These are phyloP conservation scores for Butorides virescens DNA, from an alignment of 2,113 vertebrate genomes.

Conservation along the genomic window DNA sequence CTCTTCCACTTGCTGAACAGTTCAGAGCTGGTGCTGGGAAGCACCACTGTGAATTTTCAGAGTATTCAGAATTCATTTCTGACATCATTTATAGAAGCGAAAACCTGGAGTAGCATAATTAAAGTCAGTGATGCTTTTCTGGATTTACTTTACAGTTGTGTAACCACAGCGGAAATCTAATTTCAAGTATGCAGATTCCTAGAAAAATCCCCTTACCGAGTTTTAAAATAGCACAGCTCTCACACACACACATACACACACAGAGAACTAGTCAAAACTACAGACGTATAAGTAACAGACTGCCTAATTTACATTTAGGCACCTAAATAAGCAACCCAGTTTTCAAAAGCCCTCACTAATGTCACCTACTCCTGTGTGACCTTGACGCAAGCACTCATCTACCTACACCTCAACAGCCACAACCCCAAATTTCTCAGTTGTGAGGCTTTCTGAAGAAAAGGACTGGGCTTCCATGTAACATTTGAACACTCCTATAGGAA, in stretches of 20 bases:
- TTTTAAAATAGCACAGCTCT: conserved; percentile 10
- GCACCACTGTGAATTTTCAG: neutral
- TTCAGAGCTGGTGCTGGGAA: neutral
- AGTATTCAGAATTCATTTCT: neutral
- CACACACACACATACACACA: neutral
- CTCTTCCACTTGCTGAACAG: neutral
- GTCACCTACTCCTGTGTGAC: neutral
- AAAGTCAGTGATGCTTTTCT: neutral
- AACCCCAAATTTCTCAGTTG: neutral
- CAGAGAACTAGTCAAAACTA: neutral
- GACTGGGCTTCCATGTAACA: neutral
- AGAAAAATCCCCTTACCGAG: neutral
- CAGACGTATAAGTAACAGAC: neutral
- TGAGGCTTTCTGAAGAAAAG: neutral
- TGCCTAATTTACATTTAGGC: neutral
- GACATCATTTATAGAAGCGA: neutral
- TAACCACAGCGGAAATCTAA: conserved; percentile 25
- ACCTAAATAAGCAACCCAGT: neutral
- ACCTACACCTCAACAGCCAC: neutral
- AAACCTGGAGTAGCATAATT: conserved; percentile 10
- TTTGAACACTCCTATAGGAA: neutral
- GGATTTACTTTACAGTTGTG: conserved; percentile 19
- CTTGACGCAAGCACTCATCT: neutral
- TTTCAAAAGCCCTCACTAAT: neutral
- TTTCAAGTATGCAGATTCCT: conserved; percentile 10